Percentiles rank a stretch among this genome's conserved stretches.
phyloP scores from a whole-genome alignment of 2,797 vertebrate genomes.

The Falco concolor region DNA sequence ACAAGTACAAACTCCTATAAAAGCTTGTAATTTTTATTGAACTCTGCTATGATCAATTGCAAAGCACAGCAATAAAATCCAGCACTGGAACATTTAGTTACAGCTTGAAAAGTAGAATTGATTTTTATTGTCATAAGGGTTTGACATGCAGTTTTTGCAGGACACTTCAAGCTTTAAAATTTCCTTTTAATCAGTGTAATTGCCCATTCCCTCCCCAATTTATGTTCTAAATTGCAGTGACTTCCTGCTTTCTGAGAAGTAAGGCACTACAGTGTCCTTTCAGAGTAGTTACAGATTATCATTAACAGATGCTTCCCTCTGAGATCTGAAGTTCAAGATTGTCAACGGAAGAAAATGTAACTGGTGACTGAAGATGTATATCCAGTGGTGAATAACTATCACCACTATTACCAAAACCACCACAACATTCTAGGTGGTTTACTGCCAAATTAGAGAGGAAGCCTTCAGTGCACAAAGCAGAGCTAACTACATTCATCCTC shows the following conservation, averaged over 20 bases:
- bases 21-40: not conserved
- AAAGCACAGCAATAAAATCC: slow-evolving; percentile 8
- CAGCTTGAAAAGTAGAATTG: not conserved
- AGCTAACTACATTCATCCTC: not conserved
- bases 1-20: not conserved
- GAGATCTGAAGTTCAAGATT: not conserved
- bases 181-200: slow-evolving; percentile 20
- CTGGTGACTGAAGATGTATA: not conserved
- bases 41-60: not conserved
- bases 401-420: not conserved
- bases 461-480: not conserved
- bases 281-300: not conserved
- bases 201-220: not conserved
- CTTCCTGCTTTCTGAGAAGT: slow-evolving; percentile 34
- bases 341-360: not conserved
- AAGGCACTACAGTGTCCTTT: slow-evolving; percentile 48
- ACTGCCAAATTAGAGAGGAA: not conserved
- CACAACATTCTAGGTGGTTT: not conserved
- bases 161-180: slow-evolving; percentile 9
- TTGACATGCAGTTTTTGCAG: not conserved
- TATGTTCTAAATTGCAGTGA: not conserved
- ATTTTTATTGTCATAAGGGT: not conserved
- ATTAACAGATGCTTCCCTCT: not conserved
- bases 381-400: not conserved
- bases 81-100: not conserved